Evolutionary conservation across 2,888 invertebrate species (phyloP).

Genomic region (Drosophila anomelani): DNA sequence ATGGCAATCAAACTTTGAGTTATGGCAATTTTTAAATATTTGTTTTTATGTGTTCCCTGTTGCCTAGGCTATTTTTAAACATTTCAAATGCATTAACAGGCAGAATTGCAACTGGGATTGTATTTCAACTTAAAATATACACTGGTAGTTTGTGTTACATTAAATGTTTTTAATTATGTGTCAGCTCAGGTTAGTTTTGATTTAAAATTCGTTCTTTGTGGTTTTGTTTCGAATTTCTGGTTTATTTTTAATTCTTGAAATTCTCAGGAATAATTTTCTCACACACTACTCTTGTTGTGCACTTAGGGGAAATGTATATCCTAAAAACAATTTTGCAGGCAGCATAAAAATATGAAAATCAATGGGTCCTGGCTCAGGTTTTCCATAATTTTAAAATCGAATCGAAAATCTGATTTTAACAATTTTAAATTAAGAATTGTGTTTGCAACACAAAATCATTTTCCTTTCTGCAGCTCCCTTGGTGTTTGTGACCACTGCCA

Average conservation of each 20-base stretch:
- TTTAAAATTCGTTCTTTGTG: background rate
- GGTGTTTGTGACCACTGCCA: slow-evolving; percentile 1
- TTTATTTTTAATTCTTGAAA: background rate
- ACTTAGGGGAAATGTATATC: background rate
- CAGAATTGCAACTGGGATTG: background rate
- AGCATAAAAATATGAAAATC: background rate
- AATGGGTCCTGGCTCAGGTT: no score
- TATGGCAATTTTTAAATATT: background rate
- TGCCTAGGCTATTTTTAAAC: slow-evolving; percentile 19
- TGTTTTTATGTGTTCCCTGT: slow-evolving; percentile 1
- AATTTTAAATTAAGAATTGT: background rate
- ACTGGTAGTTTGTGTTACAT: background rate
- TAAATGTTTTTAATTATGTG: background rate
- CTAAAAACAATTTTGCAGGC: background rate
- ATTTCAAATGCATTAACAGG: slow-evolving; percentile 1
- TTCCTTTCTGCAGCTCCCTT: background rate
- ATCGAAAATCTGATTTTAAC: background rate
- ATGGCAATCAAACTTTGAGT: background rate
- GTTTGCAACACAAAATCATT: background rate
- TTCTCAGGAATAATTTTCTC: slow-evolving; percentile 7
- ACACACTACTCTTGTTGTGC: background rate
- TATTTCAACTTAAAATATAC: background rate
- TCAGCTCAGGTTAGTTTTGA: background rate
- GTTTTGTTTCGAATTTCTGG: background rate
- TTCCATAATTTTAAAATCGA: background rate